phyloP scores from a whole-genome alignment of 2,888 invertebrate species.

The Scaptomyza polygonia region DNA sequence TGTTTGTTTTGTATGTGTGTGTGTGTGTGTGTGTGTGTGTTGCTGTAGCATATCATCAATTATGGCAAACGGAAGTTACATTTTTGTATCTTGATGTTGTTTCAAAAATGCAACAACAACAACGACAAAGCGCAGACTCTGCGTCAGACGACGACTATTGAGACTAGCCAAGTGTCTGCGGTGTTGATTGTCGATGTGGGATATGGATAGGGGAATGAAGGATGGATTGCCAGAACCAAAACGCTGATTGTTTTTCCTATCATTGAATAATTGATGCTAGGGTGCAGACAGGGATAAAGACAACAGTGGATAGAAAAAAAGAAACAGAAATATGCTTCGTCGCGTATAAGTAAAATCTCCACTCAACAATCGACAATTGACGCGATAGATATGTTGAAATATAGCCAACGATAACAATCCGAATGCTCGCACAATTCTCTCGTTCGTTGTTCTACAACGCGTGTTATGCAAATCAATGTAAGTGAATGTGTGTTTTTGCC shows the following conservation, averaged over 20 bases:
- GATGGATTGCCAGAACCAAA: constrained; percentile 17
- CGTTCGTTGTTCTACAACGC: constrained; percentile 14
- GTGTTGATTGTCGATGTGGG: constrained; percentile 4
- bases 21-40: constrained; percentile 8
- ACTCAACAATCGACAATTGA: constrained; percentile 13
- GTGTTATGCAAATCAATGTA: constrained; percentile 73
- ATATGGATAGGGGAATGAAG: background rate
- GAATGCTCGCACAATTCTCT: constrained; percentile 6
- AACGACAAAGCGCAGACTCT: constrained; percentile 12
- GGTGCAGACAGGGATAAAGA: constrained; percentile 35
- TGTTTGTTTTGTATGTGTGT: background rate
- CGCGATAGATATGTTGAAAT: constrained; percentile 37
- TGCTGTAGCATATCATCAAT: constrained; percentile 67
- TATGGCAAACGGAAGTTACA: constrained; percentile 74
- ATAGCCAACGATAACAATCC: constrained; percentile 24
- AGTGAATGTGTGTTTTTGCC: constrained; percentile 49
- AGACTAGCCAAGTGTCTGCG: constrained; percentile 33
- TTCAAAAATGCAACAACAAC: constrained; percentile 46
- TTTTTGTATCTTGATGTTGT: constrained; percentile 63
- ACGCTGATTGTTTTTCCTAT: constrained; percentile 44
- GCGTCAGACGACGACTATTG: constrained; percentile 34
- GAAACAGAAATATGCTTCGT: constrained; percentile 7
- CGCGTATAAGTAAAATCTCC: constrained; percentile 13
- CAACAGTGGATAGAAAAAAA: constrained; percentile 14
- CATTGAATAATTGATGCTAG: constrained; percentile 68